Percentiles rank a stretch among this genome's conserved stretches.
Conservation (phyloP, 1,140 invertebrate species). For the Yoshiicerus persimilis region DNA sequence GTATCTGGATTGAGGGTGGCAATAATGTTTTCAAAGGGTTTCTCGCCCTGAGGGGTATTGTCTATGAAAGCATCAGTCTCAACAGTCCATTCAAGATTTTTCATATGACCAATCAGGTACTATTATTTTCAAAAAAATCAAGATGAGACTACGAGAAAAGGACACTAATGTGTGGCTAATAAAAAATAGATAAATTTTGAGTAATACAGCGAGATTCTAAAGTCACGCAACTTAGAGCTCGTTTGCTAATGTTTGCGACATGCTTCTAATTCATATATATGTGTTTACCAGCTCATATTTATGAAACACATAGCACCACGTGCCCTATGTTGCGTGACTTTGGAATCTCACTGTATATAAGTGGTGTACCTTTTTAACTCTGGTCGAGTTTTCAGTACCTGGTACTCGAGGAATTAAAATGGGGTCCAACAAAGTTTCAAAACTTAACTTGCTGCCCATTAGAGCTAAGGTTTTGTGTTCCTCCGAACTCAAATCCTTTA, state of each 20-base stretch:
- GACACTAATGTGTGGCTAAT: too few relatives aligned
- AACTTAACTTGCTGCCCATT: background rate
- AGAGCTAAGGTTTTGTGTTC: background rate
- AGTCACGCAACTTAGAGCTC: too few relatives aligned
- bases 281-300: too few relatives aligned
- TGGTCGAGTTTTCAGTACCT: conserved; percentile 49
- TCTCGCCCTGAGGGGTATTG: conserved; percentile 57
- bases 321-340: too few relatives aligned
- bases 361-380: conserved; percentile 53
- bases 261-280: too few relatives aligned
- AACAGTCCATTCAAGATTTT: conserved; percentile 56
- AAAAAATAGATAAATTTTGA: too few relatives aligned
- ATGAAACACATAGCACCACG: too few relatives aligned
- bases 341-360: too few relatives aligned
- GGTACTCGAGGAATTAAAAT: conserved; percentile 52
- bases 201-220: too few relatives aligned
- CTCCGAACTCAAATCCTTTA: background rate
- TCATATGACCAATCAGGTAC: conserved; percentile 56
- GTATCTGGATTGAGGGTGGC: conserved; percentile 59
- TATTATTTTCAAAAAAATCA: conserved; percentile 46
- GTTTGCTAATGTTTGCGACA: too few relatives aligned
- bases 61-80: conserved; percentile 58
- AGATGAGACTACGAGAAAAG: too few relatives aligned
- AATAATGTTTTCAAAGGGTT: conserved; percentile 62
- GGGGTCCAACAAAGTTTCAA: conserved; percentile 50